Evolutionary conservation across 2,113 vertebrate species (phyloP).

Genomic region (Oplegnathus fasciatus): DNA sequence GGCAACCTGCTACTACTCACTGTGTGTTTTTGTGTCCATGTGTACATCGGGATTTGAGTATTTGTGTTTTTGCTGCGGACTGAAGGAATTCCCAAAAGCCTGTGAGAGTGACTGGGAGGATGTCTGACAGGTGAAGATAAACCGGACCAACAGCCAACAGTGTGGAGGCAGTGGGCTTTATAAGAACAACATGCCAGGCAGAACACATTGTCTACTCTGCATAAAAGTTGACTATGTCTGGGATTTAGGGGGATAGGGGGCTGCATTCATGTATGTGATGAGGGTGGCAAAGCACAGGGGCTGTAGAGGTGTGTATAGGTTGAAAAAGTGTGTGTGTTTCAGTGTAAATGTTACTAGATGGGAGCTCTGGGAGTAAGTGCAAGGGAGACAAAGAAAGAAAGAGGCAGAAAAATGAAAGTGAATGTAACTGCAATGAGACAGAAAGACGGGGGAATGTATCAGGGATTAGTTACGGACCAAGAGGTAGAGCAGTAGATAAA

Average conservation of each 20-base stretch:
- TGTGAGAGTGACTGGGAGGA: slow-evolving; percentile 53
- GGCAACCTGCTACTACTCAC: slow-evolving; percentile 52
- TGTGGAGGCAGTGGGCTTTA: slow-evolving; percentile 18
- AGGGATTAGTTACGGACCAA: slow-evolving; percentile 48
- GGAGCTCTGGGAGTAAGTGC: slow-evolving; percentile 1
- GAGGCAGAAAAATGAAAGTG: slow-evolving; percentile 31
- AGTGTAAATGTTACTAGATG: slow-evolving; percentile 4
- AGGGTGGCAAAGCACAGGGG: not conserved
- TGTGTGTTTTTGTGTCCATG: not conserved
- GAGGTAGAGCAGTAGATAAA: slow-evolving; percentile 49
- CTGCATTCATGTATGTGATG: slow-evolving; percentile 31
- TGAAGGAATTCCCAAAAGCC: slow-evolving; percentile 55
- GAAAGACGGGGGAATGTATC: slow-evolving; percentile 32
- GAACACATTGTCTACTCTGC: slow-evolving; percentile 46
- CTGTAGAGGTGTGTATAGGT: slow-evolving; percentile 12
- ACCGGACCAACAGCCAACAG: slow-evolving; percentile 46
- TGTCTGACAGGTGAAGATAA: slow-evolving; percentile 73
- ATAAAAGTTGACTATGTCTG: slow-evolving; percentile 24
- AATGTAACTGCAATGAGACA: slow-evolving; percentile 47
- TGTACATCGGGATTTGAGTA: slow-evolving; percentile 12
- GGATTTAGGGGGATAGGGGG: slow-evolving; percentile 2
- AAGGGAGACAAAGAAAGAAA: not conserved
- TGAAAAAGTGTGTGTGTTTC: not conserved
- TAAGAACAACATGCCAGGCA: slow-evolving; percentile 18
- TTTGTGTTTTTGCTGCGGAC: slow-evolving; percentile 41